Evolutionary conservation across 2,888 invertebrate genomes (phyloP).

Genomic region (Amiota mariae): DNA sequence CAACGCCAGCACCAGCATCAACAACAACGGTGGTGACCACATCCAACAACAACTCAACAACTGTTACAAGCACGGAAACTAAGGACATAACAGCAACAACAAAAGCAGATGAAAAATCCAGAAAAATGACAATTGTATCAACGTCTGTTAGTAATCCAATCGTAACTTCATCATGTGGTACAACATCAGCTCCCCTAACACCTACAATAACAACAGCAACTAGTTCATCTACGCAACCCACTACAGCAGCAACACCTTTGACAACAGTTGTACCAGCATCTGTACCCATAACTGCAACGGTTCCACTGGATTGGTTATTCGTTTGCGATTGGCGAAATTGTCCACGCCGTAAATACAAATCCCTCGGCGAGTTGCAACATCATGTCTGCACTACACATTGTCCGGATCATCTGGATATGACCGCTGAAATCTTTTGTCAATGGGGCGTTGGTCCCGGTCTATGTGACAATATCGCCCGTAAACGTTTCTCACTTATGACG

Average conservation of each 20-base stretch:
- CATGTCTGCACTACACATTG: slow-evolving; percentile 92
- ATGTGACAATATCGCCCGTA: slow-evolving; percentile 91
- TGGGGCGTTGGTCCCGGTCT: slow-evolving; percentile 82
- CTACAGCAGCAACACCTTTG: slow-evolving; percentile 28
- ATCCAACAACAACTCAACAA: slow-evolving; percentile 32
- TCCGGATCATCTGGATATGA: slow-evolving; percentile 78
- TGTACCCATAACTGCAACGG: slow-evolving; percentile 41
- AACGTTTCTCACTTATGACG: slow-evolving; percentile 95
- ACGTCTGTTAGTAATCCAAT: slow-evolving; percentile 29
- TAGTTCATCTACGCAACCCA: slow-evolving; percentile 33
- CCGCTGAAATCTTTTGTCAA: slow-evolving; percentile 86
- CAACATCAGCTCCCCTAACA: slow-evolving; percentile 14
- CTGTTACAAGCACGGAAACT: slow-evolving; percentile 26
- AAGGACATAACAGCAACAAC: slow-evolving; percentile 40
- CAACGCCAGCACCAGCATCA: slow-evolving; percentile 38
- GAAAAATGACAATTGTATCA: slow-evolving; percentile 31
- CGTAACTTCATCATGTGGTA: slow-evolving; percentile 7
- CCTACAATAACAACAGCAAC: slow-evolving; percentile 25
- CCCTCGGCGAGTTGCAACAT: slow-evolving; percentile 85
- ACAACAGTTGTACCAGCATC: slow-evolving; percentile 29
- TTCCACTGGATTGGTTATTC: slow-evolving; percentile 75
- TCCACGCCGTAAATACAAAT: slow-evolving; percentile 82
- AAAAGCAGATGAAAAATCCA: neutral
- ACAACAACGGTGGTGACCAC: slow-evolving; percentile 42
- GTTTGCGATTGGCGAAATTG: slow-evolving; percentile 97